Percentiles rank a stretch among this genome's conserved stretches.
Conservation (phyloP, 2,113 vertebrate species). For the Hemichromis elongatus region DNA sequence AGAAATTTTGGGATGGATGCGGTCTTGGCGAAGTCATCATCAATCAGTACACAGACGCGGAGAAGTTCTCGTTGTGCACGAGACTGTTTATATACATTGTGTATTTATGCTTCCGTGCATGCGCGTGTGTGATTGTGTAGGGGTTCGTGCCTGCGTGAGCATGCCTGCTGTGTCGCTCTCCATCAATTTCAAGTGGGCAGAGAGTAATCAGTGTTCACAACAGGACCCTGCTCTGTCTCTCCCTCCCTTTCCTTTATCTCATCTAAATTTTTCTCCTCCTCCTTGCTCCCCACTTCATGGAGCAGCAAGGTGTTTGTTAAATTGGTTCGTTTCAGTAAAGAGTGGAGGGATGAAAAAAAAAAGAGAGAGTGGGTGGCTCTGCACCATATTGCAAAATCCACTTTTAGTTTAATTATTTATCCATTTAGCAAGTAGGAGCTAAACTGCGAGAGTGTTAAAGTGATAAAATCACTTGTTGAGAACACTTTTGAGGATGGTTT, state of each 20-base stretch:
- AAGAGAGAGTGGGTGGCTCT: neutral
- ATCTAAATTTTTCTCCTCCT: slow-evolving; percentile 48
- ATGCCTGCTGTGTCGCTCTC: slow-evolving; percentile 56
- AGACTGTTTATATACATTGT: neutral
- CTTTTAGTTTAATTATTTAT: neutral
- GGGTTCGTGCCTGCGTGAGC: neutral
- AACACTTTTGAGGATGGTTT: neutral
- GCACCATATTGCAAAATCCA: neutral
- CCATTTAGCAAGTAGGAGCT: neutral
- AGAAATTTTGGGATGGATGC: slow-evolving; percentile 15
- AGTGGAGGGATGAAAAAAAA: neutral
- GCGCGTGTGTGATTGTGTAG: neutral
- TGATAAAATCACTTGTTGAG: neutral
- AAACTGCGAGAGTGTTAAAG: neutral
- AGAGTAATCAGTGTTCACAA: slow-evolving; percentile 71
- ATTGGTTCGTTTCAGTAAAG: neutral
- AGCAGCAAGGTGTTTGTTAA: slow-evolving; percentile 9
- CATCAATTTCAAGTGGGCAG: slow-evolving; percentile 67
- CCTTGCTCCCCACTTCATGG: neutral
- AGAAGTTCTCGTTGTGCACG: neutral
- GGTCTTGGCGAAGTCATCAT: slow-evolving; percentile 35
- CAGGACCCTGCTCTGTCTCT: slow-evolving; percentile 46
- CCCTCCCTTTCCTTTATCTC: slow-evolving; percentile 40
- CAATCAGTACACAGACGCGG: slow-evolving; percentile 39
- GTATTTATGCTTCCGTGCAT: neutral